Conservation (phyloP, 1,140 invertebrate species). For the Drosophila lacteicornis region DNA sequence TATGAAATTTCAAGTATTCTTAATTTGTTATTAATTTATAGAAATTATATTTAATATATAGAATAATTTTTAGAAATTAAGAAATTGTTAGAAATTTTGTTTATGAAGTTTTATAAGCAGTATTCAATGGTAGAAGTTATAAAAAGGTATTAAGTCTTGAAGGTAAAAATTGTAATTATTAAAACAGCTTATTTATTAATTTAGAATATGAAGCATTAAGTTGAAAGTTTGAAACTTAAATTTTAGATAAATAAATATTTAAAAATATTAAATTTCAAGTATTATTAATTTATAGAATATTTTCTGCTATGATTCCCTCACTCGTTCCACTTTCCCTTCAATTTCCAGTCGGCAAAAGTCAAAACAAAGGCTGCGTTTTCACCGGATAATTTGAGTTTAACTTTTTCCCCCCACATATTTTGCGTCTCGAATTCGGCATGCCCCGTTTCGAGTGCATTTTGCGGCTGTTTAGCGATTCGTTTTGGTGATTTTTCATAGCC, state of each 20-base stretch:
- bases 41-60: too few relatives aligned
- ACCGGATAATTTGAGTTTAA: slow-evolving; percentile 25
- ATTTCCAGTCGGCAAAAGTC: slow-evolving; percentile 6
- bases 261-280: too few relatives aligned
- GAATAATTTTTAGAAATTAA: too few relatives aligned
- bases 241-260: too few relatives aligned
- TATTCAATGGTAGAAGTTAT: too few relatives aligned
- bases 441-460: slow-evolving; percentile 51
- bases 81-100: too few relatives aligned
- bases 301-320: not conserved
- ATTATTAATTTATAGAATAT: not conserved
- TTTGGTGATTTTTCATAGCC: slow-evolving; percentile 61
- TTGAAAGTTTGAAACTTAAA: not conserved
- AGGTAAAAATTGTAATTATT: not conserved
- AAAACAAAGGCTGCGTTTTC: slow-evolving; percentile 26
- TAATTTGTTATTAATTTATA: not conserved
- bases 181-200: not conserved
- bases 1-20: not conserved
- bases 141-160: too few relatives aligned
- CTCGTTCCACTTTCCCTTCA: slow-evolving; percentile 4
- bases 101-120: too few relatives aligned
- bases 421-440: slow-evolving; percentile 36
- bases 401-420: slow-evolving; percentile 19
- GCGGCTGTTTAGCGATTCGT: slow-evolving; percentile 55
- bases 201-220: too few relatives aligned